phyloP scores from a whole-genome alignment of 2,113 vertebrate species.

The Thunnus maccoyii region DNA sequence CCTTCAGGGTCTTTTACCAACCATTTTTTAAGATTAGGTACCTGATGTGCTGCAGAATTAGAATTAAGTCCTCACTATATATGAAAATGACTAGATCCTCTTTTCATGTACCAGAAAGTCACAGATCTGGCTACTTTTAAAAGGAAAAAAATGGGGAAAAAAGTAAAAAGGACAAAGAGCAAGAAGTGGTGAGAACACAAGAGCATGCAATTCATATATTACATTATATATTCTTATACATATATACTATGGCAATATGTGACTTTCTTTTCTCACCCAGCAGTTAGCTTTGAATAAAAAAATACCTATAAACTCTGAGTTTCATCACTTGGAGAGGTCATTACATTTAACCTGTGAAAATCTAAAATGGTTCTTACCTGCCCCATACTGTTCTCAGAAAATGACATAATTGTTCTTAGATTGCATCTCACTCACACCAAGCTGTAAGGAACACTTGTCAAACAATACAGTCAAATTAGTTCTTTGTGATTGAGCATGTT shows the following conservation, averaged over 20 bases:
- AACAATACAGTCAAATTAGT: conserved; percentile 88
- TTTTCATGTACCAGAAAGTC: conserved; percentile 18
- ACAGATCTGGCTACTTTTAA: conserved; percentile 15
- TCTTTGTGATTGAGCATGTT: conserved; percentile 86
- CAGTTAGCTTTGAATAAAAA: conserved; percentile 22
- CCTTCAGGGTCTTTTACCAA: conserved; percentile 70
- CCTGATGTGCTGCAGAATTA: conserved; percentile 76
- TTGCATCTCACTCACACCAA: conserved; percentile 84
- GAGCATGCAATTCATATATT: background rate
- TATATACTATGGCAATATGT: background rate
- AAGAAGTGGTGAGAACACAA: background rate
- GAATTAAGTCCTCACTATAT: conserved; percentile 58
- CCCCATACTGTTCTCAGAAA: conserved; percentile 87
- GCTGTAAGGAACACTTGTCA: conserved; percentile 85
- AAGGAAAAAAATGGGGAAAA: background rate
- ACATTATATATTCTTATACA: background rate
- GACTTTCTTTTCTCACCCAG: conserved; percentile 36
- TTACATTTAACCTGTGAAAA: conserved; percentile 82
- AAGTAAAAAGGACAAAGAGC: background rate
- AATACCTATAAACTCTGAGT: conserved; percentile 57
- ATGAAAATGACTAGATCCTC: conserved; percentile 45
- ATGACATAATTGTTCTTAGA: conserved; percentile 87
- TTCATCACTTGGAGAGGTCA: conserved; percentile 73
- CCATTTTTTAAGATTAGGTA: conserved; percentile 75
- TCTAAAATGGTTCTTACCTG: conserved; percentile 82